Evolutionary conservation across 2,797 vertebrate species (phyloP).

Genomic region (Dermochelys coriacea): DNA sequence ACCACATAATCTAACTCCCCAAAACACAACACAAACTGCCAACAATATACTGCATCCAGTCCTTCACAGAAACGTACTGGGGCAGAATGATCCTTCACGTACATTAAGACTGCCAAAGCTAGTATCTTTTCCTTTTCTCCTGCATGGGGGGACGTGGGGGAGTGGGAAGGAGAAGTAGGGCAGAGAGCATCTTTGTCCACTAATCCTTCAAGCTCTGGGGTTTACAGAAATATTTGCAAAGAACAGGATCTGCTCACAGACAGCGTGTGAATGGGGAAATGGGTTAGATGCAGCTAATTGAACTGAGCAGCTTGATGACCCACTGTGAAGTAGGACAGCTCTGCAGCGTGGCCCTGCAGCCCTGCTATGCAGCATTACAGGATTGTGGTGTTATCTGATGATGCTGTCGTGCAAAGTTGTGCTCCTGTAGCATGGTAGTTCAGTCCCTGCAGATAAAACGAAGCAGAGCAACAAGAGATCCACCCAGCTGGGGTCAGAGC

Average conservation of each 20-base stretch:
- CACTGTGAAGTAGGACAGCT: constrained; percentile 24
- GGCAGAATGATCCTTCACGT: background rate
- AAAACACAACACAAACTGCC: background rate
- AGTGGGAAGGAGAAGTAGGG: background rate
- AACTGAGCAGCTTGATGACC: background rate
- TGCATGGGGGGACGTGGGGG: background rate
- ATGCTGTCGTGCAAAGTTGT: constrained; percentile 8
- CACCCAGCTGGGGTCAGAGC: background rate
- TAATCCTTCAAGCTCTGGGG: background rate
- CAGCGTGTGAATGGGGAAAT: background rate
- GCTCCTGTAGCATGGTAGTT: background rate
- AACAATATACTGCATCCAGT: background rate
- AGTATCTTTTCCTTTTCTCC: background rate
- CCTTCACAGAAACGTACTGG: background rate
- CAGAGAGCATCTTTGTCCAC: background rate
- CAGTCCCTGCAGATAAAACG: background rate
- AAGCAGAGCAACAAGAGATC: background rate
- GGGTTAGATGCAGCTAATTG: background rate
- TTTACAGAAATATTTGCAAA: background rate
- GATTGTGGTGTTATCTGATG: constrained; percentile 17
- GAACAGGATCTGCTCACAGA: background rate
- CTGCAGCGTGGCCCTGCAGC: constrained; percentile 50
- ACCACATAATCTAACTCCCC: background rate
- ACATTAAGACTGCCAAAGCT: background rate
- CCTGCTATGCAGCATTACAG: constrained; percentile 17